phyloP scores from a whole-genome alignment of 2,113 vertebrate species.

The Daboia siamensis region DNA sequence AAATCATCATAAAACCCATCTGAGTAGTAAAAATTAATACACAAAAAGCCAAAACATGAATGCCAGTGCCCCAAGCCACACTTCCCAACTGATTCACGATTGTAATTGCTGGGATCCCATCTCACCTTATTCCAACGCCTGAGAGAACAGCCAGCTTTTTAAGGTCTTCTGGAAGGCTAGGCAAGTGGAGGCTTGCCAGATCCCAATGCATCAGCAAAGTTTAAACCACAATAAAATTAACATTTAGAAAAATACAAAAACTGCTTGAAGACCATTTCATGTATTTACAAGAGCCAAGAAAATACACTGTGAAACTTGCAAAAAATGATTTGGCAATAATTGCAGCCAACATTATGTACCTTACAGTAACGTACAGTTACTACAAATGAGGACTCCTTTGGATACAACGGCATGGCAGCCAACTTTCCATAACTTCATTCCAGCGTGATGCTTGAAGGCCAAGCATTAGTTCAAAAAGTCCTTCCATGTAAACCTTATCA shows the following conservation, averaged over 20 bases:
- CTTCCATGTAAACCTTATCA: not conserved
- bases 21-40: not conserved
- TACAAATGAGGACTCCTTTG: not conserved
- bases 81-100: not conserved
- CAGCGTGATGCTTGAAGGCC: not conserved
- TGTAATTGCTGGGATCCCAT: not conserved
- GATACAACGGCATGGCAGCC: not conserved
- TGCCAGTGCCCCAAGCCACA: not conserved
- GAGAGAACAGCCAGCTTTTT: not conserved
- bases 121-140: not conserved
- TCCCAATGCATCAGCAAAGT: not conserved
- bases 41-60: not conserved
- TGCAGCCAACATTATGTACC: not conserved
- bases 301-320: not conserved
- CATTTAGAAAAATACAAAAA: not conserved
- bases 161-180: not conserved
- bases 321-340: not conserved
- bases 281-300: not conserved
- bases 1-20: not conserved
- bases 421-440: not conserved
- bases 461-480: not conserved
- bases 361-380: not conserved
- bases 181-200: not conserved
- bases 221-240: not conserved
- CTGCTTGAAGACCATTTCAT: not conserved